Evolutionary conservation across 2,888 invertebrate species (phyloP).

Genomic region (Cryptophagus acutangulus): DNA sequence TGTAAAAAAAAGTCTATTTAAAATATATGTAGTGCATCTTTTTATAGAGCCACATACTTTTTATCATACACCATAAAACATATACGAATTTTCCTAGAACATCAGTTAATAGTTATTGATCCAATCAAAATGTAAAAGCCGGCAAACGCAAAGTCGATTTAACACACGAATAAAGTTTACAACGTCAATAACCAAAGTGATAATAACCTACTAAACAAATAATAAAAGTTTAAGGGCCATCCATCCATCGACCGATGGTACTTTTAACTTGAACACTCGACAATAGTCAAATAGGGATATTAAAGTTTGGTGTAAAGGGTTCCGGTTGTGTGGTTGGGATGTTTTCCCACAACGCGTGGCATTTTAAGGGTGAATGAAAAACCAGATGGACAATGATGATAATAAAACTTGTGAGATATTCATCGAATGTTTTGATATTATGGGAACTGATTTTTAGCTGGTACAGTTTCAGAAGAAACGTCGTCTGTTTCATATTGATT

Average conservation of each 20-base stretch:
- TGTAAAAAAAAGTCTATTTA: no score
- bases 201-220: constrained; percentile 23
- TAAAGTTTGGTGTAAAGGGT: constrained; percentile 19
- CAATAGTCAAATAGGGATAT: constrained; percentile 16
- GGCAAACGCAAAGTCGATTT: constrained; percentile 17
- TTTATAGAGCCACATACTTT: no score
- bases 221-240: constrained; percentile 18
- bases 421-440: background rate
- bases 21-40: no score
- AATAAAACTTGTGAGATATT: background rate
- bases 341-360: constrained; percentile 30
- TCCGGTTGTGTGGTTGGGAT: constrained; percentile 14
- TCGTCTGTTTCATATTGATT: background rate
- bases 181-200: constrained; percentile 25
- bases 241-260: constrained; percentile 9
- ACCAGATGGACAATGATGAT: constrained; percentile 14
- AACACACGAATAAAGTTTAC: constrained; percentile 28
- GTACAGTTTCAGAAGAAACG: background rate
- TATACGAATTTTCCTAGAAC: no score
- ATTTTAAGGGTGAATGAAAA: constrained; percentile 23
- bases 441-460: background rate
- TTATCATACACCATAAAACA: no score
- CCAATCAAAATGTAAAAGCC: no score
- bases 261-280: constrained; percentile 18
- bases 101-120: no score